Conservation (phyloP, 2,797 vertebrate species). For the Pygocentrus nattereri region DNA sequence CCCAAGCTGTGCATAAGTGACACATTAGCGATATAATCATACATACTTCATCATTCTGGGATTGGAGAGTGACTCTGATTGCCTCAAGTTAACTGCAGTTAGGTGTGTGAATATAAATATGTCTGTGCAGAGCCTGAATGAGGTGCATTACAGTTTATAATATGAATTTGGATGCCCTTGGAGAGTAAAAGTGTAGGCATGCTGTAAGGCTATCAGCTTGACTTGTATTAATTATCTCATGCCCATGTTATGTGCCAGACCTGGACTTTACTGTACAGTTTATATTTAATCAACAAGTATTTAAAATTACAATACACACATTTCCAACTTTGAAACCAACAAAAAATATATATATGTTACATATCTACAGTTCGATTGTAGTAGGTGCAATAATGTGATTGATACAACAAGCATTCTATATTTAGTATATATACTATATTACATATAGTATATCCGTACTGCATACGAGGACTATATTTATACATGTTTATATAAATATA, state of each 20-base stretch:
- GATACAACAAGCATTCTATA: conserved; percentile 72
- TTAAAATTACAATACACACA: conserved; percentile 77
- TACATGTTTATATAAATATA: conserved; percentile 85
- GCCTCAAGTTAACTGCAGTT: conserved; percentile 5
- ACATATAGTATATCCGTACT: conserved; percentile 77
- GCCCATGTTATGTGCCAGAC: conserved; percentile 80
- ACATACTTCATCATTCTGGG: conserved; percentile 34
- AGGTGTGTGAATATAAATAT: conserved; percentile 7
- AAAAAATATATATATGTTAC: conserved; percentile 79
- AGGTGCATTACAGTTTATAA: neutral
- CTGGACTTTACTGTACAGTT: conserved; percentile 83
- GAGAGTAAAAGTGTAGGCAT: neutral
- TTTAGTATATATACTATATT: conserved; percentile 70
- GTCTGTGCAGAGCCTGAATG: neutral
- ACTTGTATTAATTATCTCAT: conserved; percentile 65
- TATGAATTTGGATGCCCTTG: neutral
- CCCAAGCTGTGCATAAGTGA: conserved; percentile 42
- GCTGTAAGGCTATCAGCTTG: neutral
- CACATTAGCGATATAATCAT: conserved; percentile 51
- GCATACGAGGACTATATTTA: conserved; percentile 84
- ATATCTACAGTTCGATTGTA: conserved; percentile 83
- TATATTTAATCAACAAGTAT: conserved; percentile 86
- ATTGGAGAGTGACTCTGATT: conserved; percentile 27
- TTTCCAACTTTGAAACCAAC: conserved; percentile 73
- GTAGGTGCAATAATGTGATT: conserved; percentile 75